Evolutionary conservation across 2,113 vertebrate species (phyloP), one percentile per base, ranked within the genome.

Genomic region (Bostrychus sinensis): DNA sequence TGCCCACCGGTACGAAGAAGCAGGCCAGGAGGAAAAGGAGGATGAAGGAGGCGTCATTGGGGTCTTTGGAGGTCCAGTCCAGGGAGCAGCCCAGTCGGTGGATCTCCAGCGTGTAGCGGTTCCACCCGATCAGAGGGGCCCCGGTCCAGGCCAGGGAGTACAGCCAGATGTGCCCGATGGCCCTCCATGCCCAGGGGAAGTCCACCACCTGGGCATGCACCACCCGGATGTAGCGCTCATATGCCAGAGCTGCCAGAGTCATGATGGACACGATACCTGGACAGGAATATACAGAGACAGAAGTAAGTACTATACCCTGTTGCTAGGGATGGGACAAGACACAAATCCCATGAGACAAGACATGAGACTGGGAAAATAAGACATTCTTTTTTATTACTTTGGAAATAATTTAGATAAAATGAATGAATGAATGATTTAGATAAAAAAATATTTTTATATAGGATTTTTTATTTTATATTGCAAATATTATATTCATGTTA

Each of bases 81-180:
- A 96, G 84, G 5, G 95, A 93, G 62, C 96, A 98, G 82, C 95
- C 94, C 55, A 96, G 86, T 60, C 83, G 91, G 55, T 97, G 96
- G 55, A 92, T 87, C 81, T 97, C 95, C 81, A 96, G 75, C 0
- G 91, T 94, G 72, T 97, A 97, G 78, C 93, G 94, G 89, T 96
- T 97, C 94, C 96, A 98, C 16, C 95, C 97, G 46, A 98, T 78
- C 36, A 98, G 90, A 53, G 96, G 96, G 0, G 94, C 94, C 58
- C 93, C 95, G 0, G 94, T 94, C 97, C 95, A 96, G n/a, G 85
- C 95, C 76, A 96, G 76, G 0, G 96, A 96, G 85, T 96, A 98
- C 5, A 99, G 87, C 95, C 96, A 99, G 77, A 96, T 94, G 78
- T 95, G 95, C 0, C 88, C 91, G 36, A 98, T 92, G 76, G 94